Percentiles rank a stretch among this genome's conserved stretches.
These are phyloP conservation scores for Rhea pennata DNA, from an alignment of 2,113 vertebrate genomes.

Conservation along the genomic window DNA sequence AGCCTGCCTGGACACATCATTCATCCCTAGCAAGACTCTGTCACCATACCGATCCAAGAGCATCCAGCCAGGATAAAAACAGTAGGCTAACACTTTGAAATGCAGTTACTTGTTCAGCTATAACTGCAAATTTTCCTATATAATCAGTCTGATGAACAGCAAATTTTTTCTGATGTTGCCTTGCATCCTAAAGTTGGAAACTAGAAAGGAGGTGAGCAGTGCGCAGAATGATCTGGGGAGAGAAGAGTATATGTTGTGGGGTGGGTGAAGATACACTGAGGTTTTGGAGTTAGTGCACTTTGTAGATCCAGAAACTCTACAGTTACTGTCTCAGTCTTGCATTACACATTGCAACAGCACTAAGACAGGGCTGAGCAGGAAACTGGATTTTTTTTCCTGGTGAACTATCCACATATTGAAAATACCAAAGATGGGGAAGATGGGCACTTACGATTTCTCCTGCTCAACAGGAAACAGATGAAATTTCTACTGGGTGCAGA, in stretches of 20 bases:
- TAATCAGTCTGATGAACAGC: conserved; percentile 7
- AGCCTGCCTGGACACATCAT: not conserved
- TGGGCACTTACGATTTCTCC: not conserved
- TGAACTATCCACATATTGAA: not conserved
- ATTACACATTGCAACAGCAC: not conserved
- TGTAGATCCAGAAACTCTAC: not conserved
- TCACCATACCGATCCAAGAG: not conserved
- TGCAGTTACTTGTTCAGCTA: conserved; percentile 33
- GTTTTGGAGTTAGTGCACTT: not conserved
- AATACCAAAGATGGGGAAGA: not conserved
- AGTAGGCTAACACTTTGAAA: not conserved
- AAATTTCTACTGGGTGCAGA: not conserved
- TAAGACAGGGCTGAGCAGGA: not conserved
- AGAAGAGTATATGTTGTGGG: accelerated
- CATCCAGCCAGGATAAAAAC: not conserved
- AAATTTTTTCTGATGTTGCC: not conserved
- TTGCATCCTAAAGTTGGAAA: not conserved
- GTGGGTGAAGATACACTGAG: not conserved
- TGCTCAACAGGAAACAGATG: not conserved
- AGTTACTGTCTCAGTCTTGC: not conserved
- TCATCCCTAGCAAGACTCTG: not conserved
- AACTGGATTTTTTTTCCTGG: not conserved
- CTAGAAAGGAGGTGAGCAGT: not conserved
- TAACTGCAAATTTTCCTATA: conserved; percentile 33
- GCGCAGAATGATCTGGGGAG: not conserved